Evolutionary conservation across 1,140 invertebrate species (phyloP).

Genomic region (Conus ventricosus): DNA sequence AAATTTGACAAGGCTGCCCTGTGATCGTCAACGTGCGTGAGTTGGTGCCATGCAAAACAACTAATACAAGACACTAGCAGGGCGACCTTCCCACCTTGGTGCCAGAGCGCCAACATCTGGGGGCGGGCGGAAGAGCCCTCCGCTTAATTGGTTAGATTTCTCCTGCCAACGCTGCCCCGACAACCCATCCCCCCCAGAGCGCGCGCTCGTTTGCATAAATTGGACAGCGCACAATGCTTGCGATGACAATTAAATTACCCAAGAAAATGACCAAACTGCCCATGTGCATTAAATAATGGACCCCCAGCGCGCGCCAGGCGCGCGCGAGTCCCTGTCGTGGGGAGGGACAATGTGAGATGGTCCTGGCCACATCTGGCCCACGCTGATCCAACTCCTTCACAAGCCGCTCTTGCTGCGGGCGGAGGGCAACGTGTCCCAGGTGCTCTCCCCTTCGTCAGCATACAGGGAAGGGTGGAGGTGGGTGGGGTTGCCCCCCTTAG

Average conservation of each 20-base stretch:
- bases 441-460: background rate
- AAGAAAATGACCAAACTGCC: slow-evolving; percentile 41
- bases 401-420: background rate
- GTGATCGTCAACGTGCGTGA: background rate
- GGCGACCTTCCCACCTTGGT: background rate
- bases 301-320: slow-evolving; percentile 31
- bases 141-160: slow-evolving; percentile 37
- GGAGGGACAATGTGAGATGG: slow-evolving; percentile 28
- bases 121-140: slow-evolving; percentile 25
- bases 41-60: background rate
- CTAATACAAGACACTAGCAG: background rate
- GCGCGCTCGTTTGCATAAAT: slow-evolving; percentile 40
- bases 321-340: slow-evolving; percentile 16
- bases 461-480: background rate
- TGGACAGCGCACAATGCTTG: slow-evolving; percentile 35
- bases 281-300: slow-evolving; percentile 39
- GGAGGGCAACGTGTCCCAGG: slow-evolving; percentile 9
- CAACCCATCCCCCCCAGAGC: slow-evolving; percentile 25
- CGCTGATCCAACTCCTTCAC: slow-evolving; percentile 21
- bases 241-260: slow-evolving; percentile 42
- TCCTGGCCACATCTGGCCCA: slow-evolving; percentile 33
- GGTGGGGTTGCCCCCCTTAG: background rate
- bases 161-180: background rate
- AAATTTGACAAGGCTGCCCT: background rate
- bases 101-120: slow-evolving; percentile 24